These are phyloP conservation scores for Pachyseris speciosa DNA, from an alignment of 64 coral and sea anemone genomes.

Conservation along the genomic window DNA sequence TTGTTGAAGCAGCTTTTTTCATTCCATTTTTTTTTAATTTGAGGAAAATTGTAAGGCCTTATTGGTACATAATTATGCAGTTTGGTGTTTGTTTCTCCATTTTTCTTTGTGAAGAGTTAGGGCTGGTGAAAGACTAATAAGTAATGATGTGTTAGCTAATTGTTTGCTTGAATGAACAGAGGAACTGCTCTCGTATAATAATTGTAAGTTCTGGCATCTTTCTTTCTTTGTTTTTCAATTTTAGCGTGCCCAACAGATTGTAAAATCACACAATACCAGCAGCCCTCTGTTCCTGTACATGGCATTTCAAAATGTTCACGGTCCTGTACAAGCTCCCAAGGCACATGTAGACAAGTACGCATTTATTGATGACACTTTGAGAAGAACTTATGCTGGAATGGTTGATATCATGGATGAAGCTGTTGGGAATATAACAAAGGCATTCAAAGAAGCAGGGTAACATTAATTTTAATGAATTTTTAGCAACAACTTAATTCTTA, in stretches of 20 bases:
- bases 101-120: no score
- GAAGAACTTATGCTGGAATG: constrained; percentile 86
- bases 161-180: no score
- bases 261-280: constrained; percentile 56
- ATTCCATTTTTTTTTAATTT: no score
- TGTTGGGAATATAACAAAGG: constrained; percentile 76
- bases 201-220: no score
- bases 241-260: constrained; percentile 72
- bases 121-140: no score
- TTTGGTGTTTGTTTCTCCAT: no score
- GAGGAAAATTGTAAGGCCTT: no score
- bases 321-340: constrained; percentile 79
- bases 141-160: no score
- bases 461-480: neutral
- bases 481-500: no score
- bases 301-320: constrained; percentile 86
- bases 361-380: constrained; percentile 57
- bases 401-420: constrained; percentile 86
- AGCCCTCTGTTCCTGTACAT: constrained; percentile 85
- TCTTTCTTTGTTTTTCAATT: neutral
- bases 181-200: no score
- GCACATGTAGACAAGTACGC: constrained; percentile 59
- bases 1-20: no score
- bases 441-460: constrained; percentile 74
- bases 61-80: no score